Base-by-base conservation (phyloP, 2,113 vertebrate species). In the Brachirus orientalis region DNA sequence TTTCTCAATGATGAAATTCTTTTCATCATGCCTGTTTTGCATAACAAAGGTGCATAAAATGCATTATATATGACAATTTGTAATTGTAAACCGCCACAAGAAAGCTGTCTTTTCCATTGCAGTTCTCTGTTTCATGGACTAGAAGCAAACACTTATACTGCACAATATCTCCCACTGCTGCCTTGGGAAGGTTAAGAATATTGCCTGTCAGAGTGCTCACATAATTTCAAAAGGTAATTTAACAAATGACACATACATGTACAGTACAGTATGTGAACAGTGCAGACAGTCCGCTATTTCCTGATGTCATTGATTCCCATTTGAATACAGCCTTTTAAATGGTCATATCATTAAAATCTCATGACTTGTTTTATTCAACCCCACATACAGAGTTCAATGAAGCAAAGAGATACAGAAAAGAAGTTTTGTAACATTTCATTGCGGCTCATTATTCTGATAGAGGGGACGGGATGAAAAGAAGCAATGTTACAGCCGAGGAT, bases 11-110 rank as follows among this genome's bases (percentile, higher is more conserved):
- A 90, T 87, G 74, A 88, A 84, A 88, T 82, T 80, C 81, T 90
- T 90, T 90, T 89, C 86, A 89, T 89, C 85, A 69, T 67, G 55
- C 60, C 74, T 78, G 58, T 48, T 92, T 86, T 86, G 86, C 85
- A 91, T 90, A 89, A 92, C 86, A 91, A 90, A 88, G 82, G 79
- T 75, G 69, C 77, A 82, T 80, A 67, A 84, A 87, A 90, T 86
- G 75, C 68, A 87, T 90, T 86, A 85, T 83, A 75, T 86, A 85
- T 82, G 66, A 72, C 35, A 67, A 79, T 50, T 57, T 81, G 60
- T 70, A 77, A 79, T 66, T 79, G 75, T 76, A 83, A 82, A 66
- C 72, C 22, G 7, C 69, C 61, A 63, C 55, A 66, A 69, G 66
- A 64, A 65, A 53, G 55, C n/a, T 55, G 65, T 37, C 44, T 45